Base-by-base conservation (phyloP, 2,113 vertebrate species). In the Oreotrochilus melanogaster region DNA sequence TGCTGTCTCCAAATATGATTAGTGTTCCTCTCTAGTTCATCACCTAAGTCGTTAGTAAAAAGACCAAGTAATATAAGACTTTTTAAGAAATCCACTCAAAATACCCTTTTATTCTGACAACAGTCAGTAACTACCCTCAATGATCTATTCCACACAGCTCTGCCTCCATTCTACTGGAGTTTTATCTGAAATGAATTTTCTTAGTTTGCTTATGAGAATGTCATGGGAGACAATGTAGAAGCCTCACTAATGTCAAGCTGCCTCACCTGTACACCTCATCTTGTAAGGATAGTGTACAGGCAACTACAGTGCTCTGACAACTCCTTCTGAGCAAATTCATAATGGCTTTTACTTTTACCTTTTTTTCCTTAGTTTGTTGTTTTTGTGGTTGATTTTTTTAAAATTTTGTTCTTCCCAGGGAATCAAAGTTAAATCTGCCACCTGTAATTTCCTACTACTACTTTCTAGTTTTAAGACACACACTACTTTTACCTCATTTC, bases 361-460 rank as follows among this genome's bases (percentile, higher is more conserved):
- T 67, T 70, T 48, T 48, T 7, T 1, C 11, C 17, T 45, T 37
- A 56, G 9, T 18, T 58, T 4, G 0, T 6, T 25, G 31, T 2
- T 16, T 27, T 57, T 48, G 1, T 14, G 7, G 1, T 12, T 4
- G 12, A 31, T 71, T 54, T 51, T 18, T 4, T 11, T 51, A n/a
- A n/a, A 13, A 27, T 74, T 18, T 64, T 45, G 11, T 64, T 18
- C 14, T 69, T 82, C 71, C 24, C 33, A 37, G 30, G 28, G 35
- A 72, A 39, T 16, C 51, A 1, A 69, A 65, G 10, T 78, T 45
- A 39, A 81, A 72, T 51, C 53, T 75, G 33, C 48, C 50, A 18
- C 13, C 85, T 60, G 33, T 48, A 43, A 50, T 25, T 82, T 73
- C 48, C 53, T 86, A 5, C 18, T 73, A 43, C 53, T 86, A 5